phyloP scores from a whole-genome alignment of 2,113 vertebrate genomes.

The Zingel zingel region DNA sequence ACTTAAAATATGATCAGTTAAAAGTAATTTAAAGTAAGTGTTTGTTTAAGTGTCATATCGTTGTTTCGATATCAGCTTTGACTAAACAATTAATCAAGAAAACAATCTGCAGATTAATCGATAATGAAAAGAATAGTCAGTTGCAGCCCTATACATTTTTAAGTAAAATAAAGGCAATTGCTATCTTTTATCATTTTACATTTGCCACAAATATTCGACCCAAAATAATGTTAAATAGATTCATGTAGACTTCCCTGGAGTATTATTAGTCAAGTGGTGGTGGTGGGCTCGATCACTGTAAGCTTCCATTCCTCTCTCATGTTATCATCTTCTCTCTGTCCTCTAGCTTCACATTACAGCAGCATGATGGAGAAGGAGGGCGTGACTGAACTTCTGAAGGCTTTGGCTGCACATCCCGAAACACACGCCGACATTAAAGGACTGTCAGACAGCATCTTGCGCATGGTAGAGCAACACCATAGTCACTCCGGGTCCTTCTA shows the following conservation, averaged over 20 bases:
- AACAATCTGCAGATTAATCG: not conserved
- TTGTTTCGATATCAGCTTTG: no score
- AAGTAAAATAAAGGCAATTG: not conserved
- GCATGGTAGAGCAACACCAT: conserved; percentile 86
- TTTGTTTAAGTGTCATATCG: no score
- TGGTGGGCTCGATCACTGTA: not conserved
- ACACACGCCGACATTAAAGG: conserved; percentile 88
- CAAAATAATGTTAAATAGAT: not conserved
- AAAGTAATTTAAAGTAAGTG: no score
- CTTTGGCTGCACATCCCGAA: conserved; percentile 87
- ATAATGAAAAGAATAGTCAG: not conserved
- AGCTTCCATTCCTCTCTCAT: not conserved
- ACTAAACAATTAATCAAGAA: not conserved
- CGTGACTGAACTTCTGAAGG: conserved; percentile 88
- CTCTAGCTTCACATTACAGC: conserved; percentile 90
- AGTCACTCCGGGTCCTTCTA: conserved; percentile 62
- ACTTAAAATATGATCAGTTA: no score
- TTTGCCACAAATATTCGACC: not conserved
- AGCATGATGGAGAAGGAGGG: conserved; percentile 92
- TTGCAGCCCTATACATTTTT: no score
- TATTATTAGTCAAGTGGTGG: not conserved
- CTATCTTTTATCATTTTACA: not conserved
- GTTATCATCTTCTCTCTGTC: conserved; percentile 19
- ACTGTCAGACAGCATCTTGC: conserved; percentile 88
- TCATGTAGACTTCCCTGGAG: not conserved